These are phyloP conservation scores for Caenorhabditis latens DNA, from an alignment of 1,140 invertebrate species.

Conservation along the genomic window DNA sequence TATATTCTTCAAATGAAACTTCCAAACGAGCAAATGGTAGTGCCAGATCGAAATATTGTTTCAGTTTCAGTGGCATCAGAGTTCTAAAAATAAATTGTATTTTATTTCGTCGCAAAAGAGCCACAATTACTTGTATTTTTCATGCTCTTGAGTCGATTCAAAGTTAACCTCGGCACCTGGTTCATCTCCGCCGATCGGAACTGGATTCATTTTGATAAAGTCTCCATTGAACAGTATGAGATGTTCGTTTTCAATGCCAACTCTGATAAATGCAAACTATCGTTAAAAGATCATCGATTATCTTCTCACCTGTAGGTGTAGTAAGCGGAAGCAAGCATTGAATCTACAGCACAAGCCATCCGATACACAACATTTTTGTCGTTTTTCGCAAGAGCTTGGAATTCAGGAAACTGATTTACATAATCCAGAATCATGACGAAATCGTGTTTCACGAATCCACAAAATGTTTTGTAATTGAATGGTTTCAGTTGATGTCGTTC, in stretches of 20 bases:
- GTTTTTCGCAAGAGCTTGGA: constrained; percentile 31
- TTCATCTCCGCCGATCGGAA: constrained; percentile 51
- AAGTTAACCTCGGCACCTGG: constrained; percentile 9
- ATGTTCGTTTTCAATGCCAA: constrained; percentile 35
- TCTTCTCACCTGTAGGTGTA: constrained; percentile 41
- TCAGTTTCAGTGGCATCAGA: constrained; percentile 61
- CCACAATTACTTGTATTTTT: constrained; percentile 61
- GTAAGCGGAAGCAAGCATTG: constrained; percentile 53
- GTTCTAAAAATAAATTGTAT: constrained; percentile 52
- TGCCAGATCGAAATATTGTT: constrained; percentile 56
- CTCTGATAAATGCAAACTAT: constrained; percentile 4
- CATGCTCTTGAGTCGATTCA: constrained; percentile 52
- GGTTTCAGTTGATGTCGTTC: constrained; percentile 57
- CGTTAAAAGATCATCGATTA: background rate
- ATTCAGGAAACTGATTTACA: constrained; percentile 58
- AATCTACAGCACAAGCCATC: constrained; percentile 56
- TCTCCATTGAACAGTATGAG: constrained; percentile 59
- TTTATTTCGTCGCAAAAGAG: background rate
- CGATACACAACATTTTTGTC: constrained; percentile 61
- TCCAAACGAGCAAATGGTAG: constrained; percentile 60
- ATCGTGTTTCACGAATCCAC: constrained; percentile 60
- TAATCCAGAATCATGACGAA: constrained; percentile 65
- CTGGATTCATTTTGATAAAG: constrained; percentile 57
- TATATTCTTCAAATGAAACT: constrained; percentile 62
- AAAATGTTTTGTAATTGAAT: constrained; percentile 59